Conservation (phyloP, 1,140 invertebrate species). For the Arctopsyche grandis region DNA sequence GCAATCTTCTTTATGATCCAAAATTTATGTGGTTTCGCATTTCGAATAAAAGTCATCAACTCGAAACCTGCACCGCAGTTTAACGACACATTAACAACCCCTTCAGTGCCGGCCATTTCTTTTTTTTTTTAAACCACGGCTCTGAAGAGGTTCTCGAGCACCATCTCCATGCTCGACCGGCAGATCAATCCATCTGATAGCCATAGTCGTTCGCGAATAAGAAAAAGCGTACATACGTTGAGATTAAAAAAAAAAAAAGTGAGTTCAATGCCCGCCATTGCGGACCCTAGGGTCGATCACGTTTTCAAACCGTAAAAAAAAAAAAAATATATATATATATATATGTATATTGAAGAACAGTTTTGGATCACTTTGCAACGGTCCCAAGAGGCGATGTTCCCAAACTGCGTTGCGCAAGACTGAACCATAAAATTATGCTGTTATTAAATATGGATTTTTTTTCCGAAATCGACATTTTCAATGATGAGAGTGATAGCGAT, state of each 20-base stretch:
- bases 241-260: not conserved
- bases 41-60: too few relatives aligned
- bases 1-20: too few relatives aligned
- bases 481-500: too few relatives aligned
- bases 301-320: slow-evolving; percentile 16
- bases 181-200: not conserved
- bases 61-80: too few relatives aligned
- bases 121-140: too few relatives aligned
- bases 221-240: too few relatives aligned
- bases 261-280: slow-evolving; percentile 2
- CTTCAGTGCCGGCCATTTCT: too few relatives aligned
- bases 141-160: too few relatives aligned
- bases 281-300: slow-evolving; percentile 21
- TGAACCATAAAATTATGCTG: not conserved
- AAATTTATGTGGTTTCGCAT: too few relatives aligned
- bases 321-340: slow-evolving; percentile 7
- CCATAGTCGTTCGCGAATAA: too few relatives aligned
- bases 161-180: not conserved
- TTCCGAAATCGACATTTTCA: too few relatives aligned
- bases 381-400: not conserved
- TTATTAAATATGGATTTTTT: not conserved
- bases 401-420: not conserved
- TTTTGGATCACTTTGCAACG: slow-evolving; percentile 23
- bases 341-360: slow-evolving; percentile 30
- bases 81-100: too few relatives aligned